phyloP scores from a whole-genome alignment of 2,797 vertebrate species.

The Pogoniulus pusillus region DNA sequence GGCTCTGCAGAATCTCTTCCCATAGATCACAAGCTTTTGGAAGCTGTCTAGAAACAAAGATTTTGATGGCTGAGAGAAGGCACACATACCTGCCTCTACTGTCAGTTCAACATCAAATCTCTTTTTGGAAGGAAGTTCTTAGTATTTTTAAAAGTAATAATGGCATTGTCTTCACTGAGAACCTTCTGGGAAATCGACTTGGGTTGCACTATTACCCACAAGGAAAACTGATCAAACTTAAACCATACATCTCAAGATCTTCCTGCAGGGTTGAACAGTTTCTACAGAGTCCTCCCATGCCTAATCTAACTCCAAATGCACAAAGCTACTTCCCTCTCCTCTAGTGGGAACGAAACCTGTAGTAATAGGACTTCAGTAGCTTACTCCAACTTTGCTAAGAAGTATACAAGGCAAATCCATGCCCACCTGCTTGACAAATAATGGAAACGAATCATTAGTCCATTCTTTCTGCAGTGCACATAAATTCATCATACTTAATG shows the following conservation, averaged over 20 bases:
- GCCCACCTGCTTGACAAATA: background rate
- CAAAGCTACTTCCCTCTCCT: background rate
- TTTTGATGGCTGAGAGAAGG: background rate
- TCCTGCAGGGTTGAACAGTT: background rate
- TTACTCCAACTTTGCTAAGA: background rate
- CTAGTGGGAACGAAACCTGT: background rate
- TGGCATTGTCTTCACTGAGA: background rate
- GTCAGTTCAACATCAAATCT: background rate
- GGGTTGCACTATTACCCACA: background rate
- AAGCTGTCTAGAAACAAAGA: slow-evolving; percentile 76
- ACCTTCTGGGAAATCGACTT: background rate
- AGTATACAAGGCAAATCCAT: background rate
- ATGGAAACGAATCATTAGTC: background rate
- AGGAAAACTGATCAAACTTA: background rate
- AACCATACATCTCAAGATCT: background rate
- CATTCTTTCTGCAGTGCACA: background rate
- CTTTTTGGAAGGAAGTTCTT: background rate
- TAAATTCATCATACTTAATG: background rate
- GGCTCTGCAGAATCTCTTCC: slow-evolving; percentile 87
- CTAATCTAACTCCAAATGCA: background rate
- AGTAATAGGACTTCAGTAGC: background rate
- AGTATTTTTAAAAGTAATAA: background rate
- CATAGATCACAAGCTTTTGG: slow-evolving; percentile 83
- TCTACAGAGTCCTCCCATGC: background rate
- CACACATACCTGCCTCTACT: background rate